These are phyloP conservation scores for Ischnus inquisitorius DNA, from an alignment of 2,888 invertebrate species.

Conservation along the genomic window DNA sequence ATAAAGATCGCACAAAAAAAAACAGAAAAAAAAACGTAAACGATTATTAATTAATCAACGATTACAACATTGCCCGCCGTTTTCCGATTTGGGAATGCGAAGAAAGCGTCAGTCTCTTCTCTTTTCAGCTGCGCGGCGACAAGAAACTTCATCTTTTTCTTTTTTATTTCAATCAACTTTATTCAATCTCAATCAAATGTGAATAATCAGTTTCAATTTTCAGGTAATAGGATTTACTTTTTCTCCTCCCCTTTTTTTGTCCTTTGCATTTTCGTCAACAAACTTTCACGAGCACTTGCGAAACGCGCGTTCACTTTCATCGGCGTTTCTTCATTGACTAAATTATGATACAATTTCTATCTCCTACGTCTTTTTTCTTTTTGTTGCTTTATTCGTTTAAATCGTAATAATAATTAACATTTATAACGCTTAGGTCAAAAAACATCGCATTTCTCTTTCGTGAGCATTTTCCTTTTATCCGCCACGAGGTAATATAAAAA, in stretches of 20 bases:
- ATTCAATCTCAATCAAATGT: slow-evolving; percentile 37
- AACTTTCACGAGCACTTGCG: slow-evolving; percentile 4
- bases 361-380: slow-evolving; percentile 17
- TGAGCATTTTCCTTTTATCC: slow-evolving; percentile 25
- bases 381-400: slow-evolving; percentile 12
- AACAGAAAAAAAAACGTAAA: slow-evolving; percentile 49
- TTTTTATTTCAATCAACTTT: slow-evolving; percentile 19
- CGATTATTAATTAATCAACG: slow-evolving; percentile 33
- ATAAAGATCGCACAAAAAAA: slow-evolving; percentile 79
- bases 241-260: slow-evolving; percentile 6
- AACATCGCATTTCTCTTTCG: slow-evolving; percentile 21
- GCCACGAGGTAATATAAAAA: slow-evolving; percentile 5
- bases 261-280: slow-evolving; percentile 28
- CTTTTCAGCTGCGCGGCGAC: not conserved
- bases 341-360: slow-evolving; percentile 19
- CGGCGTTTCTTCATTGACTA: not conserved
- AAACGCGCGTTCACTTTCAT: slow-evolving; percentile 3
- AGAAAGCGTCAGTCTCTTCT: not conserved
- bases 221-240: not conserved
- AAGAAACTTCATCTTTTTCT: not conserved
- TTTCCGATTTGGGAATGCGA: slow-evolving; percentile 26
- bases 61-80: slow-evolving; percentile 29
- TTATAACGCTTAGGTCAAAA: slow-evolving; percentile 59
- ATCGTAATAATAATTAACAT: slow-evolving; percentile 54
- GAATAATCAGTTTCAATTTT: slow-evolving; percentile 1